Base-by-base conservation (phyloP, 2,797 vertebrate species). In the Lagorchestes hirsutus region DNA sequence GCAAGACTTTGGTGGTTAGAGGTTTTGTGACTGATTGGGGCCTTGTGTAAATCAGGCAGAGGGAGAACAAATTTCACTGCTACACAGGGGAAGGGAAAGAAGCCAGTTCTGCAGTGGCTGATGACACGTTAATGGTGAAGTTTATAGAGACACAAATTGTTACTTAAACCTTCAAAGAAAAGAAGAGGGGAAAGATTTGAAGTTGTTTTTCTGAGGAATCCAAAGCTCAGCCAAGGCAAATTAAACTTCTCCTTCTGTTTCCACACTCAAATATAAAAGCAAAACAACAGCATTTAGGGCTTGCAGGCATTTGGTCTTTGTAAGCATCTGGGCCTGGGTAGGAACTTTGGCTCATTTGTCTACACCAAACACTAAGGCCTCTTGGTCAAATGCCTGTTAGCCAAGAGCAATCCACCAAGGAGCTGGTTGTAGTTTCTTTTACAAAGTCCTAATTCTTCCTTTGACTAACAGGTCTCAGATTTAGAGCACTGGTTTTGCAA, bases 111-210 rank as follows among this genome's bases (percentile, higher is more conserved):
- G n/a, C 34, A 54, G 54, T 52, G 22, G 18, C 92, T 55, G 62
- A 52, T 93, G 92, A 93, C 92, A 55, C 54, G 62, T 93, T 93
- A 93, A 93, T 82, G 92, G 92, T 54, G 52, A 67, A 54, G 24
- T 91, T 91, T 82, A 93, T 55, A 55, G 62, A 93, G 34, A 31
- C 92, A 93, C 92, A 93, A 93, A 93, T 93, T 93, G 92, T 40
- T 67, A 93, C 62, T 82, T 74, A 93, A 55, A 93, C 54, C 92
- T 67, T 93, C 62, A 93, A 93, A 82, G 54, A 13, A 67, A 93
- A 27, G 59, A n/a, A 14, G 74, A 87, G 22, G 50, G 92, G 54
- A 55, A 82, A 55, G 62, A 54, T 54, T 74, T 62, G 31, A 67
- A 46, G 52, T 34, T 55, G 59, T 93, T 93, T 93, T 55, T 40